Evolutionary conservation across 1,140 invertebrate species (phyloP), one percentile per base, ranked within the genome.

Genomic region (Drosophila eugracilis): DNA sequence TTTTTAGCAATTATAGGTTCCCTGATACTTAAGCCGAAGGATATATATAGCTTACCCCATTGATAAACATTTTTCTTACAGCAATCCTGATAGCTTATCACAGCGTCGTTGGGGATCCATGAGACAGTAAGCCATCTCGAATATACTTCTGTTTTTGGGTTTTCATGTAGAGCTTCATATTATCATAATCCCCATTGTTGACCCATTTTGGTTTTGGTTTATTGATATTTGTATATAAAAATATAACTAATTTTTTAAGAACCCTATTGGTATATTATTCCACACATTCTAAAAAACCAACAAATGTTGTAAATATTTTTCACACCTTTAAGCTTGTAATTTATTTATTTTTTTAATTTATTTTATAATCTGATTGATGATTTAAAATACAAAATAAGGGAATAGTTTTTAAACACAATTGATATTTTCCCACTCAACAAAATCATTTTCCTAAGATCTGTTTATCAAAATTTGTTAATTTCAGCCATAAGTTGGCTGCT

Each of bases 101-200:
- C 94, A 95, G 90, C 93, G 95, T 73, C 93, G 95, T 92, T 96
- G 95, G 95, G 95, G 95, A 69, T 96, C 95, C 52, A 95, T 96
- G 93, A 93, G 95, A 94, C 94, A 95, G 95, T 96, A 94, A 95
- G 95, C 92, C 76, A 75, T 59, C 22, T 47, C 14, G 39, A 41
- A 34, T 7, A 53, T 47, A 39, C n/a, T 41, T 39, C 47, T 12
- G 5, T 6, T 6, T 45, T 62, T 65, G 44, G 45, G 59, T 44
- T 48, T 47, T 65, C 60, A 78, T 63, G 48, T 78, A 83, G 53
- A 83, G n/a, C 30, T 30, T 69, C 42, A 67, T 53, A 19, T 22
- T 44, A 30, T 39, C n/a, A 30, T 80, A 85, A 71, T 55, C 22
- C 21, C 30, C 32, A 73, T 57, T 75, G 41, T 59, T 39, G 47